Base-by-base conservation (phyloP, 2,888 invertebrate genomes). In the Melitaea athalia region DNA sequence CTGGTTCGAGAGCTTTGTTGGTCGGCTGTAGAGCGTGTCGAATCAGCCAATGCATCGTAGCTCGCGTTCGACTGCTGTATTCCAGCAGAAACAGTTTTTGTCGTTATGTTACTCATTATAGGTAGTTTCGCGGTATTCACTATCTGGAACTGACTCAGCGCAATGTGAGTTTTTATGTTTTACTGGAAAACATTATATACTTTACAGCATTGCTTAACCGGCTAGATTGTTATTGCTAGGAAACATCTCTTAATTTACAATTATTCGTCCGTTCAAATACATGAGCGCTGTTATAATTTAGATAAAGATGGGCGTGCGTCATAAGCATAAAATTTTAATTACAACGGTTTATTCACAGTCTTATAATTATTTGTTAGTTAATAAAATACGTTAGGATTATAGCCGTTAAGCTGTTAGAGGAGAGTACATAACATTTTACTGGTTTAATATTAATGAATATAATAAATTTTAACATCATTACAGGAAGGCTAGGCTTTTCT, bases 71-170 rank as follows among this genome's bases (percentile, higher is more conserved):
- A 52, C 60, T 64, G 63, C 67, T 63, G 55, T 59, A 63, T 33
- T 55, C 50, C 55, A 59, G 43, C 49, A 69, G 63, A 61, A 67
- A 69, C 65, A 62, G 60, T 67, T 70, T 69, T 67, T 63, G 64
- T 72, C 64, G 64, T 72, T 64, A 63, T 63, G 64, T 72, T 64
- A 63, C 64, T 73, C 68, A 71, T 75, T 72, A 75, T 67, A n/a
- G n/a, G n/a, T n/a, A 55, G 68, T 74, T 74, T 73, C 72, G 69
- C 69, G 68, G 72, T 74, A 73, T 69, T 70, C 17, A 45, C 64
- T 63, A 66, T 65, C 61, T 63, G 62, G 64, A 69, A 63, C 55
- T 66, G 71, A 59, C 64, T 68, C 53, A 64, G 55, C 47, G 12
- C n/a, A 49, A 8, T 68, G 63, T 65, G 68, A 61, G 63, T 60